Conservation (phyloP, 2,797 vertebrate genomes). For the Hypotaenidia philippensis region DNA sequence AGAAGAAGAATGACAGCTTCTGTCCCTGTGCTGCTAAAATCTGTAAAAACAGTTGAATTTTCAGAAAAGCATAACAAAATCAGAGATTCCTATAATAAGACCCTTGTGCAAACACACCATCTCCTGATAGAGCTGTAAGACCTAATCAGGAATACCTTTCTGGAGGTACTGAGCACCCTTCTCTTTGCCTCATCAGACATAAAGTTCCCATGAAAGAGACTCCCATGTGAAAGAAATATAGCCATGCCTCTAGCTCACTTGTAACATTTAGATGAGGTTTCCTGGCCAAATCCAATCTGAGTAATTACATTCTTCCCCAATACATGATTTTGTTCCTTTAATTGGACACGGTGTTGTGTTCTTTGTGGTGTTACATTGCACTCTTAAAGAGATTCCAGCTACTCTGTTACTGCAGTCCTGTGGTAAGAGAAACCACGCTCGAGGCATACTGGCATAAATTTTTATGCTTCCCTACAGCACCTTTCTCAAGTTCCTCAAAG, state of each 20-base stretch:
- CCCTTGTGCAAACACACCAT: background rate
- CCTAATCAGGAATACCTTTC: background rate
- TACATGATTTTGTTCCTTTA: background rate
- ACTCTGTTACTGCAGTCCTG: background rate
- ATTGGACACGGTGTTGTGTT: background rate
- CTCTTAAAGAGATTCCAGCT: background rate
- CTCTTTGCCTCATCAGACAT: background rate
- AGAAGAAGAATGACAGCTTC: background rate
- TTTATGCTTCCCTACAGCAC: background rate
- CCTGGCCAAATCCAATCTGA: background rate
- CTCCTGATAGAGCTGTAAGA: background rate
- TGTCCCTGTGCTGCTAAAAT: background rate
- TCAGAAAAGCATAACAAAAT: background rate
- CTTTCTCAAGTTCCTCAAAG: background rate
- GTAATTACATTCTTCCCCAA: background rate
- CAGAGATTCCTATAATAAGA: background rate
- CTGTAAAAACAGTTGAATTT: background rate
- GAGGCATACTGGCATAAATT: background rate
- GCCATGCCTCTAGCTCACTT: background rate
- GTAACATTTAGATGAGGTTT: background rate
- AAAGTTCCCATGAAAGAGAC: background rate
- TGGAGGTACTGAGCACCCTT: background rate
- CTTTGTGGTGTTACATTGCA: background rate
- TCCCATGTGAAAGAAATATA: background rate
- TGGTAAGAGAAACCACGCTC: background rate